Conservation (phyloP, 2,113 vertebrate genomes). For the Drymodes brunneopygia region DNA sequence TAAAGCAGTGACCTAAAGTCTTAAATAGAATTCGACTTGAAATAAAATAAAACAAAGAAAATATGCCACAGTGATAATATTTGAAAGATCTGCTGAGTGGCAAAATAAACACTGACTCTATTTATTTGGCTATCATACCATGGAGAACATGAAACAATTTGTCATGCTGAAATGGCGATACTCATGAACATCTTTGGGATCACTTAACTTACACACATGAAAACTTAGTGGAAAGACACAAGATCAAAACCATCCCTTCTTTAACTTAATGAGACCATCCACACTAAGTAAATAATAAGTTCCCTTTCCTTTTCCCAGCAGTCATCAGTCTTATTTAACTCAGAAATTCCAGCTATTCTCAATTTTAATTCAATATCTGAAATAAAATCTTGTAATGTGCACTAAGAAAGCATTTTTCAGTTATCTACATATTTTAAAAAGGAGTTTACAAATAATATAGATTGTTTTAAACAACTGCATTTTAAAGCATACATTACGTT, state of each 20-base stretch:
- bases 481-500: not conserved
- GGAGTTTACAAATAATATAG: not conserved
- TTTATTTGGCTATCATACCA: slow-evolving; percentile 12
- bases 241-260: not conserved
- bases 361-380: not conserved
- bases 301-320: not conserved
- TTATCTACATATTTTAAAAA: not conserved
- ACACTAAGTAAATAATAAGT: not conserved
- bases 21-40: slow-evolving; percentile 21
- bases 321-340: not conserved
- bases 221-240: not conserved
- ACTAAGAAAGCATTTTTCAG: not conserved
- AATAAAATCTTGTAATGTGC: not conserved
- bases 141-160: not conserved
- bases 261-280: not conserved
- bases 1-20: slow-evolving; percentile 10
- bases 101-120: slow-evolving; percentile 28
- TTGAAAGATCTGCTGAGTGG: slow-evolving; percentile 36
- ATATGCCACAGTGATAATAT: slow-evolving; percentile 41
- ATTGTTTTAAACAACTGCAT: not conserved
- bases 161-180: not conserved
- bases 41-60: slow-evolving; percentile 38
- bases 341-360: not conserved
- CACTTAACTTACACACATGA: not conserved
- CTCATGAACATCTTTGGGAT: not conserved